phyloP scores from a whole-genome alignment of 92 coral and sea anemone genomes.

The Metridium senile region DNA sequence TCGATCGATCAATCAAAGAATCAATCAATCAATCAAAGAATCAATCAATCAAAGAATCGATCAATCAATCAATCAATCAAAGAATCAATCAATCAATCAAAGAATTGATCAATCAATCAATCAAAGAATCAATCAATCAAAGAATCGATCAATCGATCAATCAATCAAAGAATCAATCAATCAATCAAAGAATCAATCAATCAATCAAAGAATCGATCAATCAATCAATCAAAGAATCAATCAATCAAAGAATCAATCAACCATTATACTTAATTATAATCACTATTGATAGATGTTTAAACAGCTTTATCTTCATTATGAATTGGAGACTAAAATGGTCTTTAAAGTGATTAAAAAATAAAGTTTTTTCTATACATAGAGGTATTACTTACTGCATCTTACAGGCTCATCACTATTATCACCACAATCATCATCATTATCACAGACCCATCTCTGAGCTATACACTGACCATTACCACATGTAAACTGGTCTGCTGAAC shows the following conservation, averaged over 20 bases:
- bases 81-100: not conserved
- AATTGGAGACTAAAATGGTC: too few relatives aligned
- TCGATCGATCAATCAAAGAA: not conserved
- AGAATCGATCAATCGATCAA: not conserved
- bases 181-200: not conserved
- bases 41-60: not conserved
- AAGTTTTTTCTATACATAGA: not conserved
- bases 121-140: not conserved
- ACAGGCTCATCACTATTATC: slow-evolving; percentile 64
- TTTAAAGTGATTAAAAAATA: not conserved
- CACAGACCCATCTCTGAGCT: slow-evolving; percentile 59
- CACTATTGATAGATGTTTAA: not conserved
- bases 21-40: not conserved
- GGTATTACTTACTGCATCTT: slow-evolving; percentile 53
- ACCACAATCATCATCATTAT: slow-evolving; percentile 67
- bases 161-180: not conserved
- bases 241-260: slow-evolving; percentile 3
- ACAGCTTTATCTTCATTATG: too few relatives aligned
- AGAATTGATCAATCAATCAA: not conserved
- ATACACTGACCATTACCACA: slow-evolving; percentile 65
- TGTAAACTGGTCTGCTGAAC: slow-evolving; percentile 47
- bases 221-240: not conserved
- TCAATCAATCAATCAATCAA: not conserved
- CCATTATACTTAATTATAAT: too few relatives aligned
- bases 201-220: not conserved